Base-by-base conservation (phyloP, 2,888 invertebrate species). In the Tipula unca region DNA sequence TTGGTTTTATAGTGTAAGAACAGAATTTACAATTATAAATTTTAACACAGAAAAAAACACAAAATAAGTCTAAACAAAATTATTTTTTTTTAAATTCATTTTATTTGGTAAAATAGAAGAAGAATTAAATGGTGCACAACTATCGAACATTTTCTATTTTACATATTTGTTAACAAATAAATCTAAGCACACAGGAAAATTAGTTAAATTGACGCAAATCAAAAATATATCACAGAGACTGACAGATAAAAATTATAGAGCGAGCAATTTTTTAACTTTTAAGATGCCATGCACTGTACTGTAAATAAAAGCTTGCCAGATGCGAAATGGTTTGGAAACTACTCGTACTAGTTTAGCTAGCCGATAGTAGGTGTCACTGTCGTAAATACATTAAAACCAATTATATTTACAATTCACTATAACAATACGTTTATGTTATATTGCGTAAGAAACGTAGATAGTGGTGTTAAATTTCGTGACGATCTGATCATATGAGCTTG, bases 181-280 rank as follows among this genome's bases (percentile, higher is more conserved):
- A 69, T 10, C 20, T 69, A 25, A 69, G 25, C 13, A 48, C 48
- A 69, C 69, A 69, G 69, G 3, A 69, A 69, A 69, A 69, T 25
- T 69, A 69, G 10, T 69, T 69, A 25, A 69, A 13, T 69, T 25
- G 69, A 69, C 69, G 25, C 69, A 69, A 2, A 69, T 69, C 69
- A 69, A 69, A 69, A 69, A 69, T 25, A 69, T 69, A 69, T 69
- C 69, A 69, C 69, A 69, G 69, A 69, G 69, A 69, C 69, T 69
- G 69, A 69, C 69, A 69, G 69, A 69, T 69, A 69, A 69, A 69
- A 69, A 69, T n/a, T n/a, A 25, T 1, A 25, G n/a, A 69, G 69
- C 25, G 25, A 69, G 25, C 20, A 25, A 0, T 69, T 17, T 20
- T 69, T 69, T n/a, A n/a, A n/a, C n/a, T n/a, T n/a, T n/a, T n/a